These are phyloP conservation scores for Marronus borbonicus DNA, from an alignment of 2,888 invertebrate species.

Conservation along the genomic window DNA sequence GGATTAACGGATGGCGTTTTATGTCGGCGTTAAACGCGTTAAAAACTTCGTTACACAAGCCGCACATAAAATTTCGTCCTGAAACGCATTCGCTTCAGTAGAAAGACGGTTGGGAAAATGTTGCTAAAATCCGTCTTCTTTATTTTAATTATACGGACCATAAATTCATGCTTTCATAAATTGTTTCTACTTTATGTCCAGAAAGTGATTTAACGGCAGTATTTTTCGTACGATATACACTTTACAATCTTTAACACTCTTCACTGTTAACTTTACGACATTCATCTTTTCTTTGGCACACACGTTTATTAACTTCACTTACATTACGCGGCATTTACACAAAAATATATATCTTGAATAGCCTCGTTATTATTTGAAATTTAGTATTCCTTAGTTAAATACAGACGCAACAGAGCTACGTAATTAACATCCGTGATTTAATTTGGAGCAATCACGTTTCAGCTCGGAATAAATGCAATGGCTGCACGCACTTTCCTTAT, in stretches of 20 bases:
- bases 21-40: slow-evolving; percentile 4
- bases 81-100: not conserved
- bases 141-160: slow-evolving; percentile 30
- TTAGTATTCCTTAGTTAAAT: too few species aligned
- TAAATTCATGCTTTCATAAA: slow-evolving; percentile 31
- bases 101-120: not conserved
- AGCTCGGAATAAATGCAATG: too few species aligned
- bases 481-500: too few species aligned
- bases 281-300: not conserved
- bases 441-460: too few species aligned
- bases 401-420: too few species aligned
- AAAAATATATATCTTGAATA: not conserved
- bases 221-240: not conserved
- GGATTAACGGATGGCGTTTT: slow-evolving; percentile 6
- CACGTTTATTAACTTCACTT: slow-evolving; percentile 8
- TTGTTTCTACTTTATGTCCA: slow-evolving; percentile 3
- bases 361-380: too few species aligned
- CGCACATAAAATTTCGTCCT: slow-evolving; percentile 30
- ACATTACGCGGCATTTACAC: not conserved
- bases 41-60: not conserved
- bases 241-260: slow-evolving; percentile 13
- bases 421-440: too few species aligned
- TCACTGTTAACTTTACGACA: slow-evolving; percentile 3
- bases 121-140: not conserved
- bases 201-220: slow-evolving; percentile 3